phyloP scores from a whole-genome alignment of 2,113 vertebrate species.

The Nibea albiflora region DNA sequence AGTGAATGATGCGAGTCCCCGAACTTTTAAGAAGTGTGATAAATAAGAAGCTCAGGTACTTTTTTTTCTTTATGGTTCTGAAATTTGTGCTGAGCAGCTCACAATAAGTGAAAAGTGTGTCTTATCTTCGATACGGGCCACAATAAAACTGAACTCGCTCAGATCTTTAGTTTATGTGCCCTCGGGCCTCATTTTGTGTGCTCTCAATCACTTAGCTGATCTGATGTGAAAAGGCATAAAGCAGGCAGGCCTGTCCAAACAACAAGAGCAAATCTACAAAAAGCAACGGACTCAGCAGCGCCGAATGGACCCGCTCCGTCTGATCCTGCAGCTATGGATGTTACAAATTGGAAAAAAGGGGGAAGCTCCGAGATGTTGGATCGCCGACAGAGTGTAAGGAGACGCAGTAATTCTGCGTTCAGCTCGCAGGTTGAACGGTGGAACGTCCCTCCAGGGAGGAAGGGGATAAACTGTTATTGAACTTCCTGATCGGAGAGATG shows the following conservation, averaged over 20 bases:
- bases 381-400: not conserved
- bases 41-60: not conserved
- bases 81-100: conserved; percentile 6
- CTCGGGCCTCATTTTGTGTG: conserved; percentile 31
- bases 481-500: conserved; percentile 41
- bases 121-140: not conserved
- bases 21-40: conserved; percentile 4
- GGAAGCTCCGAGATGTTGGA: conserved; percentile 12
- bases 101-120: not conserved
- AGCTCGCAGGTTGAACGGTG: conserved; percentile 17
- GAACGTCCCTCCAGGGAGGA: conserved; percentile 21
- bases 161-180: conserved; percentile 19
- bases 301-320: conserved; percentile 8
- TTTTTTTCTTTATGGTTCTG: conserved; percentile 19
- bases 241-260: conserved; percentile 31
- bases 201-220: conserved; percentile 51
- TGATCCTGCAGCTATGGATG: conserved; percentile 18
- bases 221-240: conserved; percentile 32
- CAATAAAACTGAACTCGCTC: not conserved
- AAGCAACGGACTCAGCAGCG: conserved; percentile 21
- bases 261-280: conserved; percentile 59
- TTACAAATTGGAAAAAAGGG: conserved; percentile 11
- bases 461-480: conserved; percentile 42
- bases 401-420: conserved; percentile 23
- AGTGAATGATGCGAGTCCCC: not conserved